These are phyloP conservation scores for Caretta caretta DNA, from an alignment of 2,113 vertebrate genomes.

Conservation along the genomic window DNA sequence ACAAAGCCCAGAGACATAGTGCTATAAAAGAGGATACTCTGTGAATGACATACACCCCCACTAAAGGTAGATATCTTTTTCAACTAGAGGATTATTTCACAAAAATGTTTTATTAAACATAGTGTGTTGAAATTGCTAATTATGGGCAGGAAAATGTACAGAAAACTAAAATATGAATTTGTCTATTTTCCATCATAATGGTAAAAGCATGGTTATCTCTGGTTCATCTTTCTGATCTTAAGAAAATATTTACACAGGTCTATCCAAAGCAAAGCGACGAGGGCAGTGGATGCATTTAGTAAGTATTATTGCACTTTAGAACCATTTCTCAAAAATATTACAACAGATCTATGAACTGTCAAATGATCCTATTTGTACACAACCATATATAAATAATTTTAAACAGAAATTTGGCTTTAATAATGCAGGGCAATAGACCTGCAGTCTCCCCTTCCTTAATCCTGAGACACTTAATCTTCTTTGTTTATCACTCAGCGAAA, in stretches of 20 bases:
- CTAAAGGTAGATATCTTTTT: neutral
- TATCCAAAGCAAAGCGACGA: slow-evolving; percentile 74
- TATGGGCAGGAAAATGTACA: neutral
- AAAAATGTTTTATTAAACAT: neutral
- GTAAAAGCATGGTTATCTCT: neutral
- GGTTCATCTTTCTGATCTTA: slow-evolving; percentile 18
- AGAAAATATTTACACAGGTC: slow-evolving; percentile 76
- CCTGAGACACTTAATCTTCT: neutral
- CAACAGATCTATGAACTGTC: neutral
- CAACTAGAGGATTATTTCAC: neutral
- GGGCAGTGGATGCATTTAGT: slow-evolving; percentile 93
- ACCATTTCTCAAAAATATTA: neutral
- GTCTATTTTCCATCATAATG: neutral
- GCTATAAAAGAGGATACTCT: neutral
- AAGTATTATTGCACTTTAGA: slow-evolving; percentile 67
- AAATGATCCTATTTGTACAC: neutral
- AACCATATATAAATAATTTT: neutral
- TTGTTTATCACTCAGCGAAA: neutral
- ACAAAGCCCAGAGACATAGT: neutral
- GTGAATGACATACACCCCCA: neutral
- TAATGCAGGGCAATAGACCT: neutral
- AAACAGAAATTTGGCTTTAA: neutral
- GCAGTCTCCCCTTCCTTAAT: neutral
- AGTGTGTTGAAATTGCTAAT: neutral
- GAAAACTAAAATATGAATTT: neutral